Conservation (phyloP, 2,888 invertebrate genomes). For the Plutella xylostella region DNA sequence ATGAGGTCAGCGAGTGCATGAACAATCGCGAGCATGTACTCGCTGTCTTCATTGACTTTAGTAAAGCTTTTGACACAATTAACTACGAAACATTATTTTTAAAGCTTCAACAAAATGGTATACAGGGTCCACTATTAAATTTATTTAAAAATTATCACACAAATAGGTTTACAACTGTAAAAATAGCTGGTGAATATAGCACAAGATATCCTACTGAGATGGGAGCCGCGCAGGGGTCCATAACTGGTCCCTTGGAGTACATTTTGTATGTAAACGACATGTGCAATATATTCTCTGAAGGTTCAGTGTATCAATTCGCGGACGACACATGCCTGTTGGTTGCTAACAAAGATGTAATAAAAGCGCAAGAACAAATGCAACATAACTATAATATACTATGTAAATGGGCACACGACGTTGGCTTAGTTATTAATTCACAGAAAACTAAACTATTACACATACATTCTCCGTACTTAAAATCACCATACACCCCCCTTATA, state of each 20-base stretch:
- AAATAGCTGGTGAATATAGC: not conserved
- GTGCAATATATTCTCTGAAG: too few relatives aligned
- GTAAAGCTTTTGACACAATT: not conserved
- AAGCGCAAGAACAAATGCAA: too few relatives aligned
- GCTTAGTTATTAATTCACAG: not conserved
- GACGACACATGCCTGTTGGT: too few relatives aligned
- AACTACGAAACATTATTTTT: not conserved
- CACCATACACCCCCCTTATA: not conserved
- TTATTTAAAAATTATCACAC: conserved; percentile 12
- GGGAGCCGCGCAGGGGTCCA: not conserved
- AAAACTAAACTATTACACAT: not conserved
- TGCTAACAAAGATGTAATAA: too few relatives aligned
- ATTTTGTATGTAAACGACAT: conserved; percentile 11
- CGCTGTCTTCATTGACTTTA: too few relatives aligned
- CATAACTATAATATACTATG: conserved; percentile 2
- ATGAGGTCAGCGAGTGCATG: not conserved
- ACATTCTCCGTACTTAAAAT: not conserved
- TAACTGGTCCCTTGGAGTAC: conserved; percentile 10
- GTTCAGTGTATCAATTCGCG: too few relatives aligned
- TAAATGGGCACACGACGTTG: not conserved
- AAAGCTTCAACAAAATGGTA: not conserved
- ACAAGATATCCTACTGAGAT: not conserved
- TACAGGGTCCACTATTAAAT: conserved; percentile 8
- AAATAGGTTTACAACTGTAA: not conserved
- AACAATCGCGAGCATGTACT: not conserved